Evolutionary conservation across 2,797 vertebrate genomes (phyloP), one percentile per base, ranked within the genome.

Genomic region (Phoeniculus purpureus): DNA sequence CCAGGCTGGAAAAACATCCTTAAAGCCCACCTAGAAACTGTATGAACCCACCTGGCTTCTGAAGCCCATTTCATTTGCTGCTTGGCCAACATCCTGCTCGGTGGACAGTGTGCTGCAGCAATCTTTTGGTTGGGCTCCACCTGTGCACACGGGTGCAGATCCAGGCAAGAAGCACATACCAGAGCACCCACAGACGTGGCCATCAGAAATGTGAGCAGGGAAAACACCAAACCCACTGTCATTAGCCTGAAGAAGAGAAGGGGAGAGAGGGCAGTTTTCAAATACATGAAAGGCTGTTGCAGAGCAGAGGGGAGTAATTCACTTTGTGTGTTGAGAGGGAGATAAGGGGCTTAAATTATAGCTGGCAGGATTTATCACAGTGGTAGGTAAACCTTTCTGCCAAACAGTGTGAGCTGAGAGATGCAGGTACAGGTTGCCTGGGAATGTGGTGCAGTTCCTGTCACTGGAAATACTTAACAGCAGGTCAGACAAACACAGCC

Each of bases 261-360:
- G 32, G 37, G 32, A 1, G 5, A 40, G 45, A 88, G 37, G 80
- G 66, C 50, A 31, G 26, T 59, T 85, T 68, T 60, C 79, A 80
- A 71, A 56, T 37, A 64, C 10, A 0, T 14, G 23, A 65, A 43
- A 73, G 31, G 65, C 65, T 89, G 58, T 68, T 67, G 68, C 47
- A 43, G 62, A 89, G 68, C 73, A 48, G 56, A 92, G 70, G 15
- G 29, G 31, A 71, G 29, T 76, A 40, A 82, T 89, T 87, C 82
- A 40, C 67, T 85, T 61, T 91, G 47, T 0, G 0, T n/a, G 50
- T 67, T 90, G 79, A 70, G 32, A 32, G 72, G 25, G 37, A 72
- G 64, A 54, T 70, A 79, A 92, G 2, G 12, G 56, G 25, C 75
- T 89, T 87, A 82, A 89, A 89, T 91, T 87, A 31, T 10, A 77